These are phyloP conservation scores for Smithornis capensis DNA, from an alignment of 2,113 vertebrate species.

Conservation along the genomic window DNA sequence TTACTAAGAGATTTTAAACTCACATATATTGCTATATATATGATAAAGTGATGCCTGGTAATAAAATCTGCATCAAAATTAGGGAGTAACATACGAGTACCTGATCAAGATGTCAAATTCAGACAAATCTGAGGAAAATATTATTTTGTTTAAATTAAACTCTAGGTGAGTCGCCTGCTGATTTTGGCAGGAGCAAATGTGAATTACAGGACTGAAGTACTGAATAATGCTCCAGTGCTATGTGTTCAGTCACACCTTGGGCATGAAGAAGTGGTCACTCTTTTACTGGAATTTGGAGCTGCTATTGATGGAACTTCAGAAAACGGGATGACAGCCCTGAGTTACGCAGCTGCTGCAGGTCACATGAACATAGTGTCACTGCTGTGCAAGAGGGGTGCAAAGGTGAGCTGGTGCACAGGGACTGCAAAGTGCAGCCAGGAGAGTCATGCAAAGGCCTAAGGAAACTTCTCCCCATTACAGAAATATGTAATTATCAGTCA, in stretches of 20 bases:
- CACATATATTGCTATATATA: neutral
- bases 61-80: neutral
- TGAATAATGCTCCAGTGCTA: conserved; percentile 92
- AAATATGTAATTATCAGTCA: neutral
- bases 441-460: neutral
- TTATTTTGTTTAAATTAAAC: neutral
- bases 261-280: conserved; percentile 88
- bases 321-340: conserved; percentile 88
- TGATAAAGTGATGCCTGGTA: neutral
- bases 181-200: conserved; percentile 93
- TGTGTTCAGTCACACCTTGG: conserved; percentile 94
- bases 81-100: neutral
- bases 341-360: conserved; percentile 89
- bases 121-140: neutral
- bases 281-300: conserved; percentile 90
- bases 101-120: neutral
- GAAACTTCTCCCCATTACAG: neutral
- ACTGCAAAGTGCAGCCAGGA: neutral
- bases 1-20: neutral
- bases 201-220: conserved; percentile 94
- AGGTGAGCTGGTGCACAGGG: conserved; percentile 72
- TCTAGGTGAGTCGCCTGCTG: conserved; percentile 94
- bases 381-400: conserved; percentile 87
- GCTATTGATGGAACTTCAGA: conserved; percentile 87
- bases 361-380: conserved; percentile 85